phyloP scores from a whole-genome alignment of 2,888 invertebrate genomes.

The Dolichopus griseipennis region DNA sequence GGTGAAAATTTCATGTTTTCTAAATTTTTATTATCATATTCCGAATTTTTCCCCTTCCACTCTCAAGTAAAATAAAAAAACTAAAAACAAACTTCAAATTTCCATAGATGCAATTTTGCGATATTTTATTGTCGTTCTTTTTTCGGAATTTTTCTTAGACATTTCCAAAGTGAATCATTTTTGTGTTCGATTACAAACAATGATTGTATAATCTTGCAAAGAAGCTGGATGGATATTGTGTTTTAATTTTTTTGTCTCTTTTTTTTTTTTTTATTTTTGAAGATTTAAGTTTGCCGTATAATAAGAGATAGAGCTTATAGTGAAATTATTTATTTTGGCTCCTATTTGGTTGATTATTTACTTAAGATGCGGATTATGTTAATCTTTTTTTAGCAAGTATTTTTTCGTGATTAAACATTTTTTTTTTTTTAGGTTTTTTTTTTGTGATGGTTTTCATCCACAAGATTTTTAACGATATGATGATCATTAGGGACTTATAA shows the following conservation, averaged over 20 bases:
- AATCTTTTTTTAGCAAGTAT: neutral
- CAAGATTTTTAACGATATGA: neutral
- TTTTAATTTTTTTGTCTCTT: neutral
- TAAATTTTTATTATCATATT: no score
- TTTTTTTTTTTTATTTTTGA: neutral
- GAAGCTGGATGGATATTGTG: no score
- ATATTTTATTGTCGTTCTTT: neutral
- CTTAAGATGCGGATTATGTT: conserved; percentile 1
- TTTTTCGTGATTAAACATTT: neutral
- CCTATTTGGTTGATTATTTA: neutral
- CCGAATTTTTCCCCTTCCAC: no score
- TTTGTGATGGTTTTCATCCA: no score
- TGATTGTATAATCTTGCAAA: neutral
- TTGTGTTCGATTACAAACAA: neutral
- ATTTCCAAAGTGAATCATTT: neutral
- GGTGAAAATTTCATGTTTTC: no score
- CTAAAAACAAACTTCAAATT: no score
- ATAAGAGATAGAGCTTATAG: neutral
- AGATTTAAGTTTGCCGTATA: neutral
- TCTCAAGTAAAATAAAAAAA: no score
- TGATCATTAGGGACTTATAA: neutral
- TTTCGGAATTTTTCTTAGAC: neutral
- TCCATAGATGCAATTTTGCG: no score
- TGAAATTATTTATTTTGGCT: neutral
- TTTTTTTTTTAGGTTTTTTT: neutral